phyloP scores from a whole-genome alignment of 1,140 invertebrate genomes.

The Amyelois transitella region DNA sequence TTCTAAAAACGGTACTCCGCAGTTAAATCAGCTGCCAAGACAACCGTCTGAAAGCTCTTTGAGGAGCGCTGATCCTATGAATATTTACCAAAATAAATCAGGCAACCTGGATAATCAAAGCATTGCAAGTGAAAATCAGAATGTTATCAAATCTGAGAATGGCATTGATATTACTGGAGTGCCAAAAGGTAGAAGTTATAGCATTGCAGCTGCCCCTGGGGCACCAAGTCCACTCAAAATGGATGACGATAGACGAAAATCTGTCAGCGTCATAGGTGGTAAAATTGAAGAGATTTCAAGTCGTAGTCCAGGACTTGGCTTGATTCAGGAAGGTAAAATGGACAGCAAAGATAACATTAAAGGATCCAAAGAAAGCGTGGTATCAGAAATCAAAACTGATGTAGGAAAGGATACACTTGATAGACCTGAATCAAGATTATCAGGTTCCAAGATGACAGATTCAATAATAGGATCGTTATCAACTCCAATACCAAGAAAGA shows the following conservation, averaged over 20 bases:
- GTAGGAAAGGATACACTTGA: constrained; percentile 43
- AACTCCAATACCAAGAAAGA: constrained; percentile 47
- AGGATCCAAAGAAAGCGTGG: constrained; percentile 59
- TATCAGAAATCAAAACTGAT: constrained; percentile 51
- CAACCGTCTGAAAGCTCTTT: constrained; percentile 64
- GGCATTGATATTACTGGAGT: constrained; percentile 44
- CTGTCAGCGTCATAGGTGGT: constrained; percentile 56
- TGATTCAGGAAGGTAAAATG: constrained; percentile 65
- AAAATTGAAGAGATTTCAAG: constrained; percentile 51
- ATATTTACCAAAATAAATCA: constrained; percentile 46
- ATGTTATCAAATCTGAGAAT: constrained; percentile 42
- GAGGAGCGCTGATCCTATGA: constrained; percentile 39
- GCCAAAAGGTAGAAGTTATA: constrained; percentile 68
- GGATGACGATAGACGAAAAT: constrained; percentile 68
- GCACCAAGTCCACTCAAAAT: constrained; percentile 56
- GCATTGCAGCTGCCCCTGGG: constrained; percentile 69
- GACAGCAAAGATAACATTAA: constrained; percentile 53
- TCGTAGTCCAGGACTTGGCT: constrained; percentile 55
- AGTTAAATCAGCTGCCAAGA: constrained; percentile 41
- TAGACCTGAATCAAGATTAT: constrained; percentile 63
- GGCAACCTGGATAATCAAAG: constrained; percentile 67
- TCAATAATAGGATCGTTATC: constrained; percentile 65
- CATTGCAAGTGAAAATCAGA: constrained; percentile 40
- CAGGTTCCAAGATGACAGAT: constrained; percentile 69
- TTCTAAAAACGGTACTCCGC: constrained; percentile 27